Conservation (phyloP, 2,113 vertebrate species). For the Neodon shergylaensis region DNA sequence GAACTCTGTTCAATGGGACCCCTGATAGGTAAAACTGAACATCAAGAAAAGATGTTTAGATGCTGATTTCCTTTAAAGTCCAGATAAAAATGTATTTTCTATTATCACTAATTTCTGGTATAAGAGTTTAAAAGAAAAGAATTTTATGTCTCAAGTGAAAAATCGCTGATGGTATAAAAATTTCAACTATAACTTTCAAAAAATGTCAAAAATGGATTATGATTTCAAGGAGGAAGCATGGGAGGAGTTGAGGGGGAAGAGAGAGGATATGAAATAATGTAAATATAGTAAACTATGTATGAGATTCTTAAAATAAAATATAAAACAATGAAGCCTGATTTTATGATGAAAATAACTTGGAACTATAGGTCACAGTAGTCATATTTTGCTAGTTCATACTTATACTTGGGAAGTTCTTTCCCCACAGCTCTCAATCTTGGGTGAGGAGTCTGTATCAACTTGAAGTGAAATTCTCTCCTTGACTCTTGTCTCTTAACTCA, state of each 20-base stretch:
- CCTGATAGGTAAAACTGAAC: background rate
- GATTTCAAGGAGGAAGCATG: background rate
- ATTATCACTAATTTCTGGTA: background rate
- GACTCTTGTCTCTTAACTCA: background rate
- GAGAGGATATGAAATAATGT: background rate
- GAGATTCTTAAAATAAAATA: background rate
- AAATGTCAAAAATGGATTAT: background rate
- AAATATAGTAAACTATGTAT: background rate
- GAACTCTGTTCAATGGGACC: background rate
- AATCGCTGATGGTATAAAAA: background rate
- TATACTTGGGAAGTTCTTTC: background rate
- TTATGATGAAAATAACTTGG: conserved; percentile 20
- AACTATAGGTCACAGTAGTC: background rate
- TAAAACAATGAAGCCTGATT: background rate
- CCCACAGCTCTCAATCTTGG: background rate
- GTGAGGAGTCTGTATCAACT: background rate
- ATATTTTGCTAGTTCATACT: background rate
- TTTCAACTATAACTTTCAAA: conserved; percentile 19
- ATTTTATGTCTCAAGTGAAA: conserved; percentile 20
- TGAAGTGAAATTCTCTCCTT: background rate
- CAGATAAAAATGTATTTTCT: background rate
- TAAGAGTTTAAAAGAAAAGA: conserved; percentile 28
- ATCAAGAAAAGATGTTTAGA: background rate
- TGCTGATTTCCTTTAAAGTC: background rate
- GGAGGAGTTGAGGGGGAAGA: background rate